Percentiles rank a stretch among this genome's conserved stretches.
Evolutionary conservation across 1,140 invertebrate species (phyloP).

Genomic region (Bactericera cockerelli): DNA sequence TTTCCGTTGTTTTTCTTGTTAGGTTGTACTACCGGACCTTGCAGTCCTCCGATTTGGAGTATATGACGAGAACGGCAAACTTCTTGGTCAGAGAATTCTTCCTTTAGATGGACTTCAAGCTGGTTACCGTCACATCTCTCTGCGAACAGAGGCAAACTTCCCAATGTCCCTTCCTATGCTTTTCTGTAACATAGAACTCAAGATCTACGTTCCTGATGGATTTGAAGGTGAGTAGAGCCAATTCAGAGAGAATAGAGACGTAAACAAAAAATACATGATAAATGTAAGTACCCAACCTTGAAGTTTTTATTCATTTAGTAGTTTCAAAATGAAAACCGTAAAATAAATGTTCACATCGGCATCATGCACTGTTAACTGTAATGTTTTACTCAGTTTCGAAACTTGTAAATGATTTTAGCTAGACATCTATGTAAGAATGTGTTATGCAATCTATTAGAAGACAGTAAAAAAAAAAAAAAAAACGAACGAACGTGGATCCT

Average conservation of each 20-base stretch:
- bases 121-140: conserved; percentile 93
- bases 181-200: conserved; percentile 97
- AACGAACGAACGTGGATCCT: too few species aligned
- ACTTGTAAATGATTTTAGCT: too few species aligned
- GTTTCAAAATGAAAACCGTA: too few species aligned
- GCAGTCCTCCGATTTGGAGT: conserved; percentile 95
- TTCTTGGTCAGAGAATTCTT: conserved; percentile 92
- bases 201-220: conserved; percentile 99
- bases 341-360: too few species aligned
- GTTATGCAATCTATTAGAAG: too few species aligned
- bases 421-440: too few species aligned
- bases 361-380: too few species aligned
- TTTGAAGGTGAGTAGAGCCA: conserved; percentile 63
- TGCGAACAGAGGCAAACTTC: conserved; percentile 96
- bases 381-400: too few species aligned
- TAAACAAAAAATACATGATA: background rate
- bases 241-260: background rate
- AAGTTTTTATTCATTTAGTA: conserved; percentile 1
- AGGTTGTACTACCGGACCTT: conserved; percentile 93
- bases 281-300: background rate
- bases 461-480: too few species aligned
- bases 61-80: conserved; percentile 94
- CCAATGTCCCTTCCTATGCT: conserved; percentile 96
- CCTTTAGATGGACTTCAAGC: conserved; percentile 94
- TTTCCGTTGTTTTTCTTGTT: too few species aligned